phyloP scores from a whole-genome alignment of 2,797 vertebrate species.

The Meda fulgida region DNA sequence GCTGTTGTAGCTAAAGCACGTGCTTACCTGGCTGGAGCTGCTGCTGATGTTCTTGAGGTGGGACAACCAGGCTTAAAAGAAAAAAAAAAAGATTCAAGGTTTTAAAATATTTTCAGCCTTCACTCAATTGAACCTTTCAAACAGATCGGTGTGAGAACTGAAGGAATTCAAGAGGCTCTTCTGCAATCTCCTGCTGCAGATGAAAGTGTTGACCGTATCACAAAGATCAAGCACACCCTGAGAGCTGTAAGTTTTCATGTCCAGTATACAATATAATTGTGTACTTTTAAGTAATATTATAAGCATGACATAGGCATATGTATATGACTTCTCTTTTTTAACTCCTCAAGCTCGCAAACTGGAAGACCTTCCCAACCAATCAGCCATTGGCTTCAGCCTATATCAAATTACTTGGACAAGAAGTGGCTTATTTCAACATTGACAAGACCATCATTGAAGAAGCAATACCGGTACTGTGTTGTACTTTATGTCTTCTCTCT shows the following conservation, averaged over 20 bases:
- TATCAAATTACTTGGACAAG: constrained; percentile 83
- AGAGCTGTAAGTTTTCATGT: constrained; percentile 72
- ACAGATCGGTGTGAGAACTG: constrained; percentile 79
- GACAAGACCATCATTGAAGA: constrained; percentile 76
- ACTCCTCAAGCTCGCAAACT: constrained; percentile 76
- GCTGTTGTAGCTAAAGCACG: constrained; percentile 71
- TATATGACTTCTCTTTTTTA: not conserved
- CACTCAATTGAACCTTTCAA: constrained; percentile 16
- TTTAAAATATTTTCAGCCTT: constrained; percentile 50
- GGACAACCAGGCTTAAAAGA: fast-evolving
- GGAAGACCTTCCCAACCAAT: constrained; percentile 72
- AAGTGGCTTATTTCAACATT: constrained; percentile 76
- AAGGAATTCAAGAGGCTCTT: constrained; percentile 78
- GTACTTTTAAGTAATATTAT: not conserved
- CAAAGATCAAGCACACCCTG: constrained; percentile 76
- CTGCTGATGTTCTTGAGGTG: constrained; percentile 83
- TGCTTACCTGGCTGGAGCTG: constrained; percentile 79
- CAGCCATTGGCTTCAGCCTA: constrained; percentile 74
- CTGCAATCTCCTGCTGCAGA: constrained; percentile 68
- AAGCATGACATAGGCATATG: not conserved
- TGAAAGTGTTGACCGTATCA: constrained; percentile 67
- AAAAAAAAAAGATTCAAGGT: too few relatives aligned
- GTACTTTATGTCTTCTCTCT: not conserved
- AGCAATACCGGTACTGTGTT: constrained; percentile 71
- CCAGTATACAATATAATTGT: too few relatives aligned